Conservation (phyloP, 2,888 invertebrate species). For the Ryuthela nishihirai region DNA sequence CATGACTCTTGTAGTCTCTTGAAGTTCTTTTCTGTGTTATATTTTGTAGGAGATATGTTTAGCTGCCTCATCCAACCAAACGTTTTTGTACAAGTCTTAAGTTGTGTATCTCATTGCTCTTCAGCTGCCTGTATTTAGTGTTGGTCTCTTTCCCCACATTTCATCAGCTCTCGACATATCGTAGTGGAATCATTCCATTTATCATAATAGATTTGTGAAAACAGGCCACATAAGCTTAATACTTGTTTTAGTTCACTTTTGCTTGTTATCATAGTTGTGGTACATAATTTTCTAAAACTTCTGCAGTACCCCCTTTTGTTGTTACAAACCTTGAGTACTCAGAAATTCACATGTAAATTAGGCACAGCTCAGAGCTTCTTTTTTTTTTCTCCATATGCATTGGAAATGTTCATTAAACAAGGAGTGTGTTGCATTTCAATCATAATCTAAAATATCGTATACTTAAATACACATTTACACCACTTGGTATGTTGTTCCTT, state of each 20-base stretch:
- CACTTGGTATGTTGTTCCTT: conserved; percentile 21
- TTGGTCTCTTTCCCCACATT: conserved; percentile 11
- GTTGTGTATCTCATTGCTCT: conserved; percentile 11
- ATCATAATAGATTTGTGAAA: conserved; percentile 11
- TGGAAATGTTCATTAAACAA: conserved; percentile 1
- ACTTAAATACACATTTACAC: neutral
- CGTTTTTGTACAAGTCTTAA: conserved; percentile 5
- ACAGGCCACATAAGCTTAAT: neutral
- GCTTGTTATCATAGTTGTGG: too few relatives aligned
- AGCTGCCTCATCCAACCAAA: neutral
- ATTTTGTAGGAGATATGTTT: conserved; percentile 25
- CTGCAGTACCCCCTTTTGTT: too few relatives aligned
- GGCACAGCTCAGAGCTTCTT: too few relatives aligned
- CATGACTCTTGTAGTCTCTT: conserved; percentile 9
- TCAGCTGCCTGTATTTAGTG: conserved; percentile 15
- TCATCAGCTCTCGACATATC: conserved; percentile 28
- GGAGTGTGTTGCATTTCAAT: neutral
- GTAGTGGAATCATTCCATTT: conserved; percentile 27
- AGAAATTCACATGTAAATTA: too few relatives aligned
- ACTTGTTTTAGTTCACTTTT: conserved; percentile 2
- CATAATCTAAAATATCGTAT: neutral
- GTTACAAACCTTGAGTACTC: too few relatives aligned
- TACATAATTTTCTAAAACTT: too few relatives aligned
- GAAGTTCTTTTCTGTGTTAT: conserved; percentile 21
- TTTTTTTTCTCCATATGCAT: too few relatives aligned